Base-by-base conservation (phyloP, 2,797 vertebrate genomes). In the Enteromius argenteus region DNA sequence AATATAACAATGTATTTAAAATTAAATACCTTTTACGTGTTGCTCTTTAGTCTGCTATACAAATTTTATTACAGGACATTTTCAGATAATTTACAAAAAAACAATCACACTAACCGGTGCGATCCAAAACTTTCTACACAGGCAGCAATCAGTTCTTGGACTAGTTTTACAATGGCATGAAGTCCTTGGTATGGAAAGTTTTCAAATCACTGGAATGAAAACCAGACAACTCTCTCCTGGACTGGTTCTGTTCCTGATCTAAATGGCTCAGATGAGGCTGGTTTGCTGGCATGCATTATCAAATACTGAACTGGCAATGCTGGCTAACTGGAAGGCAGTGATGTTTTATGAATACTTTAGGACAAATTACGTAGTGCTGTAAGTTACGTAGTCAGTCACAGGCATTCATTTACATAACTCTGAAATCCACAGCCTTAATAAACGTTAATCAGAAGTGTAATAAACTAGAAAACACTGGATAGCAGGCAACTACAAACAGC, bases 201-300 rank as follows among this genome's bases (percentile, higher is more conserved):
- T 66, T 39, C 14, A 0, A 68, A 56, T 83, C n/a, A 66, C 21
- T 67, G 49, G 17, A 58, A 44, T 17, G 49, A 6, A 75, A 49
- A 68, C 44, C 58, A 73, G 10, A 53, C 32, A 46, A 32, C 11
- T 62, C 30, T 80, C 44, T 67, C n/a, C 69, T 76, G 62, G 62
- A 56, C 8, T 68, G 74, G 23, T 56, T 78, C 62, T 32, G 23
- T n/a, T 84, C 13, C 13, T 51, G 30, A 10, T 84, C 35, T 32
- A 56, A 79, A 15, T 80, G 85, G 80, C 76, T 83, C 76, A 83
- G 76, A 80, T 72, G 68, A 39, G 8, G 53, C 79, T 62, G 78
- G 19, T 71, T 46, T 68, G 85, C 79, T 85, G 80, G 79, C 73
- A 83, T 86, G 80, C 85, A 79, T 84, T 13, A 80, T 66, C 30